Evolutionary conservation across 2,888 invertebrate genomes (phyloP), one percentile per base, ranked within the genome.

Genomic region (Trichopria drosophilae): DNA sequence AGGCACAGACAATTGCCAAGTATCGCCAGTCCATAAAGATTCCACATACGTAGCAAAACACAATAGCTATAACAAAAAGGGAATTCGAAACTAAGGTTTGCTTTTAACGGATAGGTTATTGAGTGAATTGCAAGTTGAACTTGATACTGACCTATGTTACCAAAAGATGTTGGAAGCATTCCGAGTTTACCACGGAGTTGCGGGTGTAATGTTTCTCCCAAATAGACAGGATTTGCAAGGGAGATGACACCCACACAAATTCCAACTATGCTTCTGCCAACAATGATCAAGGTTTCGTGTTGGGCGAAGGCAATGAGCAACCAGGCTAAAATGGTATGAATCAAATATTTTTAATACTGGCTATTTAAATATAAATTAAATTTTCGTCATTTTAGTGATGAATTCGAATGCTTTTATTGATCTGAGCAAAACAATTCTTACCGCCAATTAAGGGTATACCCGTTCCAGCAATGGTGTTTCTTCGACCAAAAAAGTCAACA

Each of bases 121-220:
- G n/a, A n/a, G n/a, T n/a, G n/a, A n/a, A n/a, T n/a, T n/a, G n/a
- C 23, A 23, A n/a, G 15, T 41, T 12, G 15, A 15, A 19, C 4
- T n/a, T n/a, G n/a, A n/a, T n/a, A 61, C 69, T 70, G 63, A 79
- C 80, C 89, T 55, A 86, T 84, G 67, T 93, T 93, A 77, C 93
- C 93, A 46, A 93, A 85, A 1, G 89, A 90, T 16, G 93, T 93
- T 0, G 93, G 93, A 55, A 93, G 72, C 34, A 93, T 77, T 31
- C 96, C 96, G 22, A 97, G 79, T 10, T 90, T 86, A 6, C 97
- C 97, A 53, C 97, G 82, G 9, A 93, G 88, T 79, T 94, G 91
- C 2, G 93, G 89, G 69, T 95, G 93, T 23, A 95, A 82, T 1
- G 93, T 90, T 78, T 97, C 97, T 23, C 93, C 93, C 42, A 97